These are phyloP conservation scores for Oscheius myriophilus DNA, from an alignment of 2,888 invertebrate species.

Conservation along the genomic window DNA sequence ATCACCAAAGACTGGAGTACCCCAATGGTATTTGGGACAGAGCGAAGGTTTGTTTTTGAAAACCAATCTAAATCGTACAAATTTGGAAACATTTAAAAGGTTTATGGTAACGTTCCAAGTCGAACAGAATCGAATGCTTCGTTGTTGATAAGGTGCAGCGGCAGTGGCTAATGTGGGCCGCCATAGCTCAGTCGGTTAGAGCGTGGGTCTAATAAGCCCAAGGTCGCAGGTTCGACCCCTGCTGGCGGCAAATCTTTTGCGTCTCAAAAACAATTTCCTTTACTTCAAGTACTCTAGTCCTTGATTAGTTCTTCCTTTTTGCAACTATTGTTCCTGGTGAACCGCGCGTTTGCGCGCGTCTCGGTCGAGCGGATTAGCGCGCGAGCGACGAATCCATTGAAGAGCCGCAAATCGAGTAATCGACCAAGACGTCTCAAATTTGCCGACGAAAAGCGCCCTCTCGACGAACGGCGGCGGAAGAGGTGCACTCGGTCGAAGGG, in stretches of 20 bases:
- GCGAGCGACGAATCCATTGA: constrained; percentile 11
- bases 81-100: too few species aligned
- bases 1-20: constrained; percentile 66
- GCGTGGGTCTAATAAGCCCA: constrained; percentile 70
- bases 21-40: constrained; percentile 71
- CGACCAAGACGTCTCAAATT: constrained; percentile 29
- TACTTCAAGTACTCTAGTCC: too few species aligned
- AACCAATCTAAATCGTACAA: too few species aligned
- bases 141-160: too few species aligned
- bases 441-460: background rate
- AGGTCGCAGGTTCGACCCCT: constrained; percentile 70
- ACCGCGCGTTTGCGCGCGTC: background rate
- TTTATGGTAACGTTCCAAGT: too few species aligned
- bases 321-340: background rate
- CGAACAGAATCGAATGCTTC: too few species aligned
- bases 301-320: background rate
- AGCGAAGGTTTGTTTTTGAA: constrained; percentile 43
- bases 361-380: constrained; percentile 8
- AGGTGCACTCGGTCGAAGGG: background rate
- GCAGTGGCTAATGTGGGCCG: too few species aligned
- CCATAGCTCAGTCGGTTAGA: constrained; percentile 67
- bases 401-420: constrained; percentile 30
- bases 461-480: constrained; percentile 1
- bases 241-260: constrained; percentile 65
- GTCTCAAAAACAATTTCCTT: too few species aligned